These are phyloP conservation scores for Fabriciana adippe DNA, from an alignment of 2,888 invertebrate species.

Conservation along the genomic window DNA sequence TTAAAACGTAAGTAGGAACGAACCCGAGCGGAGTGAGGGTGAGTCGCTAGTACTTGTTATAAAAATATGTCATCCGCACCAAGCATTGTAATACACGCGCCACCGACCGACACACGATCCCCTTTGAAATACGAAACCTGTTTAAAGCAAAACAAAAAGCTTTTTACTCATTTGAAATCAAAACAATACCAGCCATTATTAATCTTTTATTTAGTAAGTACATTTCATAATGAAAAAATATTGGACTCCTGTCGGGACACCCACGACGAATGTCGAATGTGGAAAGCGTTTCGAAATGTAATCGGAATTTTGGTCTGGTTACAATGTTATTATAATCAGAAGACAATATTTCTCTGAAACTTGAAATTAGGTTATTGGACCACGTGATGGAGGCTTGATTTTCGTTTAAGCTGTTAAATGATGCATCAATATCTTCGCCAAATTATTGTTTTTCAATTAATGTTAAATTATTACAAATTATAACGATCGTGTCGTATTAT, in stretches of 20 bases:
- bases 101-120: constrained; percentile 19
- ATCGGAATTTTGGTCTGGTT: background rate
- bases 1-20: too few species aligned
- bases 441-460: too few species aligned
- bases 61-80: background rate
- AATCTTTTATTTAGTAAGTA: constrained; percentile 8
- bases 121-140: constrained; percentile 19
- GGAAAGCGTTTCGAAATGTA: constrained; percentile 1
- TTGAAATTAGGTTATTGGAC: too few species aligned
- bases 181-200: constrained; percentile 11
- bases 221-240: constrained; percentile 3
- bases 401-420: too few species aligned
- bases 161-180: constrained; percentile 10
- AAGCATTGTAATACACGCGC: constrained; percentile 4
- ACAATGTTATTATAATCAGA: too few species aligned
- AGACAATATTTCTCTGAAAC: too few species aligned
- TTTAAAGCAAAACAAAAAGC: constrained; percentile 11
- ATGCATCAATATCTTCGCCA: too few species aligned
- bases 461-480: too few species aligned
- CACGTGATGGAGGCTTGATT: too few species aligned
- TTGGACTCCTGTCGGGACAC: background rate
- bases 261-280: constrained; percentile 1
- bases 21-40: too few species aligned
- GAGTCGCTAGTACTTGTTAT: too few species aligned
- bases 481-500: too few species aligned